A percentile compares a stretch with the other conserved stretches of the same genome.
phyloP scores from a whole-genome alignment of 1,140 invertebrate genomes.

The Philopotamus ludificatus region DNA sequence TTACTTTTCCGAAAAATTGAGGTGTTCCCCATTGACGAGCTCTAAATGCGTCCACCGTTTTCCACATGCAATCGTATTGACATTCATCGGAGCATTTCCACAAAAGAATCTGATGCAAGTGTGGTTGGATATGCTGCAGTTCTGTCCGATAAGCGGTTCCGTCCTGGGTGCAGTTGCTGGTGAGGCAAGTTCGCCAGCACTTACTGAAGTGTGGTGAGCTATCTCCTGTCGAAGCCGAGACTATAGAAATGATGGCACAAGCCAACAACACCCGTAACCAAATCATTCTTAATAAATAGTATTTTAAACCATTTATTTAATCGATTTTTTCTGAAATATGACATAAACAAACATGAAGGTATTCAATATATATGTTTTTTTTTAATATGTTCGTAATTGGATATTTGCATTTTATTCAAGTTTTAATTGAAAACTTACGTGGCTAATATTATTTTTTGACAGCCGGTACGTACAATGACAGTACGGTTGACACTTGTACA shows the following conservation, averaged over 20 bases:
- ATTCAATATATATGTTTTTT: too few species aligned
- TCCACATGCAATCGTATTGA: constrained; percentile 91
- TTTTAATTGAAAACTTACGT: too few species aligned
- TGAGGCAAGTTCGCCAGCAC: constrained; percentile 34
- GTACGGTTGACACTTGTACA: too few species aligned
- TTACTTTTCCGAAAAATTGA: constrained; percentile 97
- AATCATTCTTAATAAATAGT: too few species aligned
- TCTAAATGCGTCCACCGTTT: constrained; percentile 77
- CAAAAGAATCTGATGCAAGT: constrained; percentile 58
- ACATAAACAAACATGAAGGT: too few species aligned
- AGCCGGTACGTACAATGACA: too few species aligned
- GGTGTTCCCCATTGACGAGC: constrained; percentile 69
- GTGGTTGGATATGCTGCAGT: constrained; percentile 52
- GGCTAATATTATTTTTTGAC: too few species aligned
- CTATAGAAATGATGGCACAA: too few species aligned
- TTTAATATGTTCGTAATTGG: too few species aligned
- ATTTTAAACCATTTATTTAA: too few species aligned
- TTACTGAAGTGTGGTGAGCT: constrained; percentile 38
- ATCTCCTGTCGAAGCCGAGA: constrained; percentile 31
- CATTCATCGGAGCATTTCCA: constrained; percentile 86
- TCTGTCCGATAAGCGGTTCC: constrained; percentile 58
- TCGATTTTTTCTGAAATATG: too few species aligned
- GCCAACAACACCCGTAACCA: background rate
- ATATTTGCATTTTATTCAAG: too few species aligned
- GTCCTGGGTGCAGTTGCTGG: constrained; percentile 45